Evolutionary conservation across 2,797 vertebrate genomes (phyloP), one percentile per base, ranked within the genome.

Genomic region (Sandelia bainsii): DNA sequence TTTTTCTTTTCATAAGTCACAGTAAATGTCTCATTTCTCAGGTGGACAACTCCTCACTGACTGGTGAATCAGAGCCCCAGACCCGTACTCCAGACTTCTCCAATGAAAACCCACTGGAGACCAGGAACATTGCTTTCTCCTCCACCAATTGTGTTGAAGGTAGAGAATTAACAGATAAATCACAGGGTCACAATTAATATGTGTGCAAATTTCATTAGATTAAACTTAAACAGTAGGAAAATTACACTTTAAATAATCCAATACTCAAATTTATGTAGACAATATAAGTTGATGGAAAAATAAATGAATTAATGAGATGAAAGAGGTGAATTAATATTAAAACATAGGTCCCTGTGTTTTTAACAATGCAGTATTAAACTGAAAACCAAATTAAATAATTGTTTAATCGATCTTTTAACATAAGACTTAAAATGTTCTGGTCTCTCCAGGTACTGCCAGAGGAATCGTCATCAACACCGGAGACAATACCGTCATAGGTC

Each of bases 131-230:
- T 17, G 98, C 96, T n/a, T 99, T 99, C 91, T 99, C 98, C 80
- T 99, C 97, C 14, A 99, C 97, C 75, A 99, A 99, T 91, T 99
- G 98, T 64, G 98, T 99, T 52, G 98, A 99, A 96, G 98, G 98
- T 98, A 1, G 98, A 97, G 54, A 97, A 99, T 91, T 99, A 37
- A 37, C 98, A 0, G 97, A 99, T 64, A 37, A 37, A 37, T 97
- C 97, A 0, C 90, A 98, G 85, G 97, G 34, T 37, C 10, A 37
- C 4, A 37, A 37, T 37, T 6, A 6, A 37, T 10, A 8, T 37
- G 34, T 37, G 34, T 37, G 2, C 34, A 37, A 8, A 4, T 8
- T 11, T 37, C 2, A 37, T 8, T 37, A 37, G 34, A 37, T 37
- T 37, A 37, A 37, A 8, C 34, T 11, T 8, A 98, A 79, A 99